Evolutionary conservation across 2,113 vertebrate species (phyloP), one percentile per base, ranked within the genome.

Genomic region (Dasyprocta punctata): DNA sequence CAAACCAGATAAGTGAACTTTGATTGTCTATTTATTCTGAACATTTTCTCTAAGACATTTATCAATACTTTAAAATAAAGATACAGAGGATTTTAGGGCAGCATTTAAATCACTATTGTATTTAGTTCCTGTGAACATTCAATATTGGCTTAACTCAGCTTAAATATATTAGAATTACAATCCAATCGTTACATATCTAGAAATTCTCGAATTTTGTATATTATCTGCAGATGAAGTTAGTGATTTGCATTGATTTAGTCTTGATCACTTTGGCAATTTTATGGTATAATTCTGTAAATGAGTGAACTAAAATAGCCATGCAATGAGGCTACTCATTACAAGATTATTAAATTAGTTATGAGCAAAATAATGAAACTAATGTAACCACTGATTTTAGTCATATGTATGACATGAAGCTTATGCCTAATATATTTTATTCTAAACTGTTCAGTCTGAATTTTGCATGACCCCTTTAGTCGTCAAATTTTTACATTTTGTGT

Each of bases 1-100:
- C 84, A 97, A 97, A 91, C 44, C 77, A 81, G 7, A 92, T 95
- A 98, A 97, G 91, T 6, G 0, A 97, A 97, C 67, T 94, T 93
- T 52, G 26, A 93, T 92, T 92, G 90, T 97, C 96, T 96, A 80
- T 90, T 95, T 97, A 97, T 96, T 4, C 3, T 97, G 95, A 75
- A 71, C 0, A 56, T 95, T 97, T 94, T 97, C 89, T 97, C 90
- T 69, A 80, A 93, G 38, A 69, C 77, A 75, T 94, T 94, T 93
- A 96, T 61, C 71, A 85, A 93, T 85, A 44, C 7, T 11, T 92
- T 49, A 96, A 49, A 24, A 92, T 88, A 83, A 94, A 95, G 95
- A 71, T 89, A 92, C 97, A 52, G 86, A 12, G 14, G 14, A 92
- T 92, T 93, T 52, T 94, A 84, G 1, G 11, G 20, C 47, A 58